Percentiles rank a stretch among this genome's conserved stretches.
phyloP scores from a whole-genome alignment of 1,140 invertebrate species.

The Calosoma granatense region DNA sequence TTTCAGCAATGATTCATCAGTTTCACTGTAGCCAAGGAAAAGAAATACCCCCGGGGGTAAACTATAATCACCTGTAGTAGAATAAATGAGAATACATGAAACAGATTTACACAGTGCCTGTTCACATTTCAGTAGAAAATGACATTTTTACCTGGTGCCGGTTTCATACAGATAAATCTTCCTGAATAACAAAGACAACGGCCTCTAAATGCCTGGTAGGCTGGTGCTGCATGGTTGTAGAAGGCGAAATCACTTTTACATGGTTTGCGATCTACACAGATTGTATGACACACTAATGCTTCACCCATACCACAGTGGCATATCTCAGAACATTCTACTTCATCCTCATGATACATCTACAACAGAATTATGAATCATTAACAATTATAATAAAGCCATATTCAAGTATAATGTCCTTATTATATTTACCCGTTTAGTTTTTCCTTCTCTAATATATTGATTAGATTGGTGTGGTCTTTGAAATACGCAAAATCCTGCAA shows the following conservation, averaged over 20 bases:
- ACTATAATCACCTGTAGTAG: conserved; percentile 58
- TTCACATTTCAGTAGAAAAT: no score
- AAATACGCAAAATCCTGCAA: conserved; percentile 64
- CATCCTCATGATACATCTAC: conserved; percentile 76
- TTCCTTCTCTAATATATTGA: conserved; percentile 62
- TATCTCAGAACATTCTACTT: conserved; percentile 71
- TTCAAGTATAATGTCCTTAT: conserved; percentile 30
- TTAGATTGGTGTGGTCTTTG: conserved; percentile 63
- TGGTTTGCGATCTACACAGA: conserved; percentile 71
- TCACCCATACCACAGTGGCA: conserved; percentile 68
- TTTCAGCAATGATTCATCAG: conserved; percentile 65
- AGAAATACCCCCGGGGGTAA: conserved; percentile 73
- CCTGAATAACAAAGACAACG: conserved; percentile 84
- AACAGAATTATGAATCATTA: no score
- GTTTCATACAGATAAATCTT: conserved; percentile 82
- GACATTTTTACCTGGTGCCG: conserved; percentile 56
- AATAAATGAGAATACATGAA: conserved; percentile 12
- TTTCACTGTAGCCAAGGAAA: conserved; percentile 77
- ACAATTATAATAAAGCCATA: background rate
- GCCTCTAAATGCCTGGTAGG: conserved; percentile 78
- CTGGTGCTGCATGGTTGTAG: conserved; percentile 79
- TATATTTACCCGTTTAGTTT: conserved; percentile 57
- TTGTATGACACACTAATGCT: conserved; percentile 69
- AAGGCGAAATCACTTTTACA: conserved; percentile 78
- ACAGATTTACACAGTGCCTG: no score